Conservation (phyloP, 2,113 vertebrate species). For the Colinus virginianus region DNA sequence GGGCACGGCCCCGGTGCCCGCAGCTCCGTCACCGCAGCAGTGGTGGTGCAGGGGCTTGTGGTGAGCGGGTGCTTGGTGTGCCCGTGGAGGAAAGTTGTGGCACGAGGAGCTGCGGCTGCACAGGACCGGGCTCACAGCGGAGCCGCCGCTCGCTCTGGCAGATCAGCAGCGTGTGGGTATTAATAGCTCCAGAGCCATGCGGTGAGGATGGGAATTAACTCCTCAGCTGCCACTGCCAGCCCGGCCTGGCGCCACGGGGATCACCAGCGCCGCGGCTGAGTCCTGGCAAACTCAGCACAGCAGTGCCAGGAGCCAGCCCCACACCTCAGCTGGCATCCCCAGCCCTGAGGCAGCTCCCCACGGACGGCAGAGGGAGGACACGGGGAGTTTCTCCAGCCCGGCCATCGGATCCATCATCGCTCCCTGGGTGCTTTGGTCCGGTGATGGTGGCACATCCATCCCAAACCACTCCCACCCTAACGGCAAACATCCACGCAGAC, state of each 20-base stretch:
- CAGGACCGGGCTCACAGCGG: not conserved
- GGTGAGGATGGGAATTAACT: slow-evolving; percentile 77
- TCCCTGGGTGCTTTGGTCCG: not conserved
- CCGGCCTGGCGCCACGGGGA: not conserved
- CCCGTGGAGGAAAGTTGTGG: slow-evolving; percentile 58
- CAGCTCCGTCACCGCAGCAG: not conserved
- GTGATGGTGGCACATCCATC: slow-evolving; percentile 58
- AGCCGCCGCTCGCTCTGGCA: slow-evolving; percentile 71
- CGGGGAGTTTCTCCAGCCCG: not conserved
- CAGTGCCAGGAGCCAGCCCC: not conserved
- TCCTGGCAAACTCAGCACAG: not conserved
- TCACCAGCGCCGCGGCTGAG: not conserved
- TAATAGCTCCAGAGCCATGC: slow-evolving; percentile 82
- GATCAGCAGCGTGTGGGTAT: slow-evolving; percentile 75
- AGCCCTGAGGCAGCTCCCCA: not conserved
- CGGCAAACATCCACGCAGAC: slow-evolving; percentile 75
- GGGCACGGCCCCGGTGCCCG: fast-evolving
- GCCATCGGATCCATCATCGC: slow-evolving; percentile 61
- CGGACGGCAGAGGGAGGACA: not conserved
- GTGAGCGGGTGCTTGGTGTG: not conserved
- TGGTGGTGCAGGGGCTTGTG: slow-evolving; percentile 50
- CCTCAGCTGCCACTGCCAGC: slow-evolving; percentile 51
- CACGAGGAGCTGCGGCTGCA: not conserved
- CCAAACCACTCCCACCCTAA: slow-evolving; percentile 55
- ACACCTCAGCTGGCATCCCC: fast-evolving